Base-by-base conservation (phyloP, 2,113 vertebrate species). In the Carassius carassius region DNA sequence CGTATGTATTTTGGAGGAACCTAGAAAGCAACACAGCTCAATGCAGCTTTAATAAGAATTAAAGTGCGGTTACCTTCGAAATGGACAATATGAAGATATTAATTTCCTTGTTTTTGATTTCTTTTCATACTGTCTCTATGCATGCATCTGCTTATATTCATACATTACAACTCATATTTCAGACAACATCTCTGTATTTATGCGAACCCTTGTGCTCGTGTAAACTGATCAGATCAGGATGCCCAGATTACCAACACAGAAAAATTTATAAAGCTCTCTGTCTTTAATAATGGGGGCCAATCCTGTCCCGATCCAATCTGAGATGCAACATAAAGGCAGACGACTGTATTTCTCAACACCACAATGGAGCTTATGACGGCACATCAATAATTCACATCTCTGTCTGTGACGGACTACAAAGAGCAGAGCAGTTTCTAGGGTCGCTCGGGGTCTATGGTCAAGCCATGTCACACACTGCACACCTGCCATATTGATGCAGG, bases 331-430 rank as follows among this genome's bases (percentile, higher is more conserved):
- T 78, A 63, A 83, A 23, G 12, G 23, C 84, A 62, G 67, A 60
- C 13, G 19, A 70, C 67, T 29, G 72, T 47, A 29, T 41, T 69
- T 80, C 51, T 51, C 79, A 75, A 69, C 69, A 74, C 65, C 70
- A 78, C 69, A 86, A 90, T 86, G 84, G 88, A 89, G 86, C 90
- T 83, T 81, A 90, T 86, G 65, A 88, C 69, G 35, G 74, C 62
- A 89, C 88, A 93, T 92, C 86, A 92, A 93, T 93, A 92, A 93
- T 89, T 89, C 83, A 86, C 86, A 84, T 80, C 84, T 79, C 60
- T 78, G 51, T 89, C 17, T 90, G 88, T 84, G 82, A 62, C 76
- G 21, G 78, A 88, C 85, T 89, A 89, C 88, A 91, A 90, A 83
- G 79, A 78, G 35, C 62, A 62, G 75, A 78, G 4, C 77, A 41